Evolutionary conservation across 1,140 invertebrate species (phyloP), one percentile per base, ranked within the genome.

Genomic region (Drosophila rufa): DNA sequence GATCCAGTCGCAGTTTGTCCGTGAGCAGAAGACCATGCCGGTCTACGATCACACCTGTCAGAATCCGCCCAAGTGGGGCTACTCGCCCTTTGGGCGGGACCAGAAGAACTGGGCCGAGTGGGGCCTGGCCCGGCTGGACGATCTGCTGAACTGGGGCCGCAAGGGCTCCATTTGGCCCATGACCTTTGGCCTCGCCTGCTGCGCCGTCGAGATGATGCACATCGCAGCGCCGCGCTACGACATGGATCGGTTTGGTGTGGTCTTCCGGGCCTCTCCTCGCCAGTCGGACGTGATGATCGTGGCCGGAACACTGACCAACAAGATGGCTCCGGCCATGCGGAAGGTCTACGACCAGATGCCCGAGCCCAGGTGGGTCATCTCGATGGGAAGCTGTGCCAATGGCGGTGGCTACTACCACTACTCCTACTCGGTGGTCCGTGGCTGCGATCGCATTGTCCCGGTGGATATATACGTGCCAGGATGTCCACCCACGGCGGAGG

Each of bases 191-290:
- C 93, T 99, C 78, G 98, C 98, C 4, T 99, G 98, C 89, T 99
- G 98, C 94, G 98, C 98, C 60, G 98, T 99, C 1, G 98, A 99
- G 93, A 99, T 99, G 99, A 99, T 99, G 99, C 99, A 99, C 93
- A 98, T 99, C 64, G 99, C 98, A 60, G 98, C 98, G 22, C 98
- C 98, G 2, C 94, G 98, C 79, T 99, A 99, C 93, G 98, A 99
- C 91, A 98, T 99, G 98, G 98, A 99, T 93, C 94, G 95, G 82
- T 97, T 94, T 92, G 96, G 99, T 79, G 97, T 99, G 22, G 78
- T 99, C 5, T 99, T 99, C 92, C 94, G 99, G 91, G 98, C 99
- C 11, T 98, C 97, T 50, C 99, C 99, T 12, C 94, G 99, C 58
- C 97, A 99, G 93, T 95, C 98, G 27, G 99, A 99, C 94, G 95